Conservation (phyloP, 2,113 vertebrate species). For the Myrmecobius fasciatus region DNA sequence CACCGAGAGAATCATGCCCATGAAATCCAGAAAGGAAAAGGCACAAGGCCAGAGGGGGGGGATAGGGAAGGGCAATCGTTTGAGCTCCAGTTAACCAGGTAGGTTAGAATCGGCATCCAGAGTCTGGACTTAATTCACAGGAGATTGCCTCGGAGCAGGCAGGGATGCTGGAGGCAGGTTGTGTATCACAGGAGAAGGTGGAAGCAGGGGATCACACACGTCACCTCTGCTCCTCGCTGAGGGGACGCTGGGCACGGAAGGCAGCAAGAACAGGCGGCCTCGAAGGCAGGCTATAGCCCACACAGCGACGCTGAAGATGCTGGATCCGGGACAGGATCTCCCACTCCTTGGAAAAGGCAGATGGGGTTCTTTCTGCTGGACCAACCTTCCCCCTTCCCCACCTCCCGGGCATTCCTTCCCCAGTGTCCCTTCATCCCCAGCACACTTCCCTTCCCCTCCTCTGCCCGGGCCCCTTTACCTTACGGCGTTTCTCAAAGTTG, state of each 20-base stretch:
- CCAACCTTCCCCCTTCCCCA: background rate
- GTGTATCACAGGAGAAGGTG: no score
- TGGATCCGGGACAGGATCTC: constrained; percentile 89
- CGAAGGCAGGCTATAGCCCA: constrained; percentile 82
- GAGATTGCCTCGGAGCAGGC: no score
- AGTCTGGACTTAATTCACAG: background rate
- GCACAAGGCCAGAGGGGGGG: background rate
- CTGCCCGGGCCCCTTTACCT: constrained; percentile 80
- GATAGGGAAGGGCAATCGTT: background rate
- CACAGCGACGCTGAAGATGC: constrained; percentile 89
- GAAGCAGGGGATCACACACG: background rate
- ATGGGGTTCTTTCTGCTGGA: constrained; percentile 33
- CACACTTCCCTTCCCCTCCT: no score
- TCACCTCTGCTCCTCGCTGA: constrained; percentile 92
- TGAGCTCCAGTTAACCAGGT: background rate
- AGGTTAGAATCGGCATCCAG: background rate
- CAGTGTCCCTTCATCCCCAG: background rate
- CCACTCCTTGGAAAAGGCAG: constrained; percentile 86
- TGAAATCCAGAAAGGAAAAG: background rate
- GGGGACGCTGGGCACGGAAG: constrained; percentile 82
- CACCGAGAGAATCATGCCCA: background rate
- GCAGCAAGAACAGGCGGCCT: constrained; percentile 79
- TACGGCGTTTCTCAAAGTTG: constrained; percentile 93
- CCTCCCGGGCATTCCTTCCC: background rate
- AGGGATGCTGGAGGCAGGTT: background rate